Base-by-base conservation (phyloP, 2,888 invertebrate species). In the Eupithecia tripunctaria region DNA sequence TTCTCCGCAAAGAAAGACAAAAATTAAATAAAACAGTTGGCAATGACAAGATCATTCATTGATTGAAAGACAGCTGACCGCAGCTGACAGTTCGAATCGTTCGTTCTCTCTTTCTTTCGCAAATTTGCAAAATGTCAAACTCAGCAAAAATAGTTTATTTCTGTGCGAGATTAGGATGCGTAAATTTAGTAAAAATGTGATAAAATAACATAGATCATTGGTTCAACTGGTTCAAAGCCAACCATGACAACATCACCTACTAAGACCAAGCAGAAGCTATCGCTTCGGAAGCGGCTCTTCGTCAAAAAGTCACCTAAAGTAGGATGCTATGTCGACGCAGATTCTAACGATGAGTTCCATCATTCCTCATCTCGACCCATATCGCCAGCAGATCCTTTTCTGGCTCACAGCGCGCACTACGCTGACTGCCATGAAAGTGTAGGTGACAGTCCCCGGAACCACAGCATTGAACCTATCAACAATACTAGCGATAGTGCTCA, bases 221-320 rank as follows among this genome's bases (percentile, higher is more conserved):
- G 86, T 89, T 84, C 81, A 82, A 82, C 83, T 89, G 88, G 86
- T 86, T 88, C 80, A 82, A 86, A 90, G 89, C 87, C 86, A 88
- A 93, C 86, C 80, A 94, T 94, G 94, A 91, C 91, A 85, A 94
- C 94, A 82, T 94, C 94, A 82, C 94, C 94, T 74, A 92, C 90
- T 72, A 92, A 91, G 85, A 80, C 89, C 80, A 94, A 94, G 84
- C 94, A 94, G 81, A 95, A 95, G 82, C 85, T 95, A 76, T 95
- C 94, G 75, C 84, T 95, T 80, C 90, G 95, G 51, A 94, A 95
- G 82, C 89, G 94, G 67, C 80, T 95, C 74, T 93, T 95, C 80
- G 94, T 94, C 70, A 94, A 94, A 83, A 95, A 95, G 81, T 94
- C 95, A 7, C 94, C 94, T 47, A 94, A 93, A 91, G 95, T 95